Evolutionary conservation across 2,113 vertebrate species (phyloP).

Genomic region (Bambusicola thoracicus): DNA sequence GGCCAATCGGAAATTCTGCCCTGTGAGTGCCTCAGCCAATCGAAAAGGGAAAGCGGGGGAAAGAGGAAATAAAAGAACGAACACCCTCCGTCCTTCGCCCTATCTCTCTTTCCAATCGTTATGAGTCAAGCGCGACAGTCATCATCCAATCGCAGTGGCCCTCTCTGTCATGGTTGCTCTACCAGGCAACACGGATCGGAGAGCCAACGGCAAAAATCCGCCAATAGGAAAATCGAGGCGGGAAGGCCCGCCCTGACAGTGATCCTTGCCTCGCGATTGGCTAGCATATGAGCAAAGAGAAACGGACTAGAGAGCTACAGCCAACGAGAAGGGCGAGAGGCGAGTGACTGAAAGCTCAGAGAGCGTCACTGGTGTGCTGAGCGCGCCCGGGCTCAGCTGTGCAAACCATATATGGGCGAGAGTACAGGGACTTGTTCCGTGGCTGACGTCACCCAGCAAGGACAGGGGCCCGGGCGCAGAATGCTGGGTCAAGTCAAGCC

Average conservation of each 20-base stretch:
- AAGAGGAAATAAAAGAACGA: fast-evolving
- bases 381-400: fast-evolving
- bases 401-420: too few species aligned
- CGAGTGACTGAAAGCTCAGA: neutral
- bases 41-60: neutral
- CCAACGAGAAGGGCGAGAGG: neutral
- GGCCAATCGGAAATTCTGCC: slow-evolving; percentile 65
- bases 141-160: neutral
- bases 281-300: fast-evolving
- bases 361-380: neutral
- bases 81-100: neutral
- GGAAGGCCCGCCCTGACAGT: fast-evolving
- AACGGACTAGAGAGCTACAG: neutral
- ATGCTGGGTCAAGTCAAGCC: neutral
- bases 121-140: neutral
- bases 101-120: neutral
- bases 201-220: neutral
- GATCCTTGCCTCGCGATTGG: neutral
- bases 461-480: too few species aligned
- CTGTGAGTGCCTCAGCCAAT: neutral
- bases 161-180: neutral
- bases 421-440: neutral
- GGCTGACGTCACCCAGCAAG: neutral
- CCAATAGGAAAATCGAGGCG: neutral
- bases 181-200: neutral